Evolutionary conservation across 1,140 invertebrate species (phyloP), one percentile per base, ranked within the genome.

Genomic region (Brachystomella parvula): DNA sequence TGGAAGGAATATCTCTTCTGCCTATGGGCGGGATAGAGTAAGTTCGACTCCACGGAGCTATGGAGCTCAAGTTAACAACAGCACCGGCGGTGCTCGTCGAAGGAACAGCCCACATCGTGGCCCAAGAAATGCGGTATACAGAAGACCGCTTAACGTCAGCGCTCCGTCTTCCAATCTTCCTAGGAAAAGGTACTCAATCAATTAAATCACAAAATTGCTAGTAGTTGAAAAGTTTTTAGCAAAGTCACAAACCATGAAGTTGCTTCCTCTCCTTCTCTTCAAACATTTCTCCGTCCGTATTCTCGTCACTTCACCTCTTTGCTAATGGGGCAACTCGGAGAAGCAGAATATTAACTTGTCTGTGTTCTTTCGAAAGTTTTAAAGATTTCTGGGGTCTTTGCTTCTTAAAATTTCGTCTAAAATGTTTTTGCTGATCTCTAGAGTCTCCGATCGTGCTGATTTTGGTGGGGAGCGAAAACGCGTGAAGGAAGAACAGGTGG

Each of bases 381-480:
- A n/a, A n/a, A n/a, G n/a, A n/a, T n/a, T n/a, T n/a, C n/a, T 15
- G 39, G n/a, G 12, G 39, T 12, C 39, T 15, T 15, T 15, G 53
- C 21, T 12, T 21, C 12, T 15, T 15, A 9, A n/a, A 28, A 12
- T 28, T 21, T 21, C 12, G 12, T 57, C 28, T 9, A 21, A 28
- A 57, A 57, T 57, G 12, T n/a, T 9, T n/a, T 15, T n/a, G n/a
- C 39, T 15, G 39, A 15, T 28, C 29, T 6, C 32, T 30, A 60
- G 58, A 60, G 28, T 15, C 15, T 53, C 49, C 24, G 49, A 53
- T 24, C 49, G 49, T 15, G 32, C 33, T 62, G 31, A 19, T 58
- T 64, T 64, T 64, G 29, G 21, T n/a, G 49, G 30, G 12, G 35
- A 63, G 19, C 26, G 47, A 2, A 67, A 67, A 33, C 44, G 26